These are phyloP conservation scores for Eudyptes chrysolophus DNA, from an alignment of 2,113 vertebrate species.

Conservation along the genomic window DNA sequence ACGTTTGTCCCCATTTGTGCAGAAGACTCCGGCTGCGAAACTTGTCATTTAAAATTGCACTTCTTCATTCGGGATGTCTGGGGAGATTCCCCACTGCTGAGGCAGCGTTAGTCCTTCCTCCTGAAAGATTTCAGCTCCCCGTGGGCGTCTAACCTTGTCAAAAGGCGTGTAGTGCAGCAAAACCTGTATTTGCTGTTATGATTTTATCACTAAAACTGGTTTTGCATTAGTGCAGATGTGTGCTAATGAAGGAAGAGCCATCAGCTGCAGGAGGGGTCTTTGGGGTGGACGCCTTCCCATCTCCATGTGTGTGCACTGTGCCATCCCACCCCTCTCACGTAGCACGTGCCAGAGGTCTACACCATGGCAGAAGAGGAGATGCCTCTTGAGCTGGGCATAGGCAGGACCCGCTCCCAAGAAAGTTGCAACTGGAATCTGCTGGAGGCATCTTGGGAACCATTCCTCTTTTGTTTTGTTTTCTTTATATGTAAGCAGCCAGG, in stretches of 20 bases:
- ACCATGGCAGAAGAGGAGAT: neutral
- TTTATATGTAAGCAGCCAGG: neutral
- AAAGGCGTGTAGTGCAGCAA: neutral
- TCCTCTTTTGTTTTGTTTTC: neutral
- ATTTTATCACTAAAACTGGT: neutral
- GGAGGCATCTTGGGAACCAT: neutral
- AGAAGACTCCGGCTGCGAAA: neutral
- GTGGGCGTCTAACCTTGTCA: fast-evolving
- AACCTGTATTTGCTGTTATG: fast-evolving
- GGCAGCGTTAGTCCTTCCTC: neutral
- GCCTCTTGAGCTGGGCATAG: neutral
- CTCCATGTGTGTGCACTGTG: fast-evolving
- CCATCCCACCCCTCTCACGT: fast-evolving
- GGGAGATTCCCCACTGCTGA: neutral
- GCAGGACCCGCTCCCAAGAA: neutral
- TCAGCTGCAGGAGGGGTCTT: neutral
- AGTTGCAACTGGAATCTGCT: neutral
- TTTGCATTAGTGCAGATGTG: fast-evolving
- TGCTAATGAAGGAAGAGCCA: too few species aligned
- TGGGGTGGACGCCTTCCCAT: neutral
- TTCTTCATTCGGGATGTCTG: neutral
- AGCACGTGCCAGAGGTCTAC: fast-evolving
- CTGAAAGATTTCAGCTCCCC: neutral
- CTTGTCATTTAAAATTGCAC: fast-evolving
- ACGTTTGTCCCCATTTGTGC: fast-evolving